Base-by-base conservation (phyloP, 2,113 vertebrate species). In the Cromileptes altivelis region DNA sequence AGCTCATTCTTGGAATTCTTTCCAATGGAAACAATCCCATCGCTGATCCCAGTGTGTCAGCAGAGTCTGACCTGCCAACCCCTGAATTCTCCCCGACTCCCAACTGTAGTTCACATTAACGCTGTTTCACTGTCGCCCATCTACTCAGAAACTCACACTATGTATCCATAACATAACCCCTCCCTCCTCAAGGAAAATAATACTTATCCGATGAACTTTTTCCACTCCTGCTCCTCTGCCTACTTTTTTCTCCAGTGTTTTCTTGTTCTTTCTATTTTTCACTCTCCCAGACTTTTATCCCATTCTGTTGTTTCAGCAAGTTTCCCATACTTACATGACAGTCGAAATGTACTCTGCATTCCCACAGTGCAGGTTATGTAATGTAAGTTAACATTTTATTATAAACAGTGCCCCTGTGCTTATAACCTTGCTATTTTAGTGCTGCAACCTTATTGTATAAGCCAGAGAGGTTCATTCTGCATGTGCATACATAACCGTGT, bases 1-100 rank as follows among this genome's bases (percentile, higher is more conserved):
- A 70, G 88, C 88, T 89, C 94, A 96, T 96, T 96, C 95, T 88
- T 92, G 76, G 92, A 93, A 96, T 96, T 95, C 95, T 96, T 96
- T 96, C 95, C 94, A 84, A 53, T 95, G 95, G 95, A 96, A 96
- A 96, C 93, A 95, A 96, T 95, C 90, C 88, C 85, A 88, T 88
- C 74, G 82, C 92, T 95, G 94, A 95, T 94, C 93, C 93, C 89
- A 84, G 93, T 93, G 93, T 94, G 93, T 95, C 94, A 93, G 93
- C 90, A 64, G 79, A 88, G 91, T 91, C 87, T 87, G 92, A 93
- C 93, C 92, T 90, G 83, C 90, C 86, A 85, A 86, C 88, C 92
- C 81, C 69, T 68, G 71, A 89, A 84, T 90, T 85, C 62, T 86
- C 90, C 80, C 85, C 0, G 70, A 88, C 91, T 90, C 86, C 78